phyloP scores from a whole-genome alignment of 2,113 vertebrate species.

The Cinclus mexicanus region DNA sequence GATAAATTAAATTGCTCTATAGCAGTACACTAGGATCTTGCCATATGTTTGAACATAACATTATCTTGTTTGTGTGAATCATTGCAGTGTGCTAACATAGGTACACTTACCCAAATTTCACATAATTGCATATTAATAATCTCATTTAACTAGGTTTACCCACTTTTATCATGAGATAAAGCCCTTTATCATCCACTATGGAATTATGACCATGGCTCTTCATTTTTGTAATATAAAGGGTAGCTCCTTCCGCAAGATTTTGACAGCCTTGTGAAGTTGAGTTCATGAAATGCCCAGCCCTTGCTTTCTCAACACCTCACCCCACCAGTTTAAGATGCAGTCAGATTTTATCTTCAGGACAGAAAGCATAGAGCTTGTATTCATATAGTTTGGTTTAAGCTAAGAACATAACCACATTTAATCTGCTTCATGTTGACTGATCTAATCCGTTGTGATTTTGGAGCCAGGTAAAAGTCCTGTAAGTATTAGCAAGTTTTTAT shows the following conservation, averaged over 20 bases:
- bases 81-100: background rate
- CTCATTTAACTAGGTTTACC: background rate
- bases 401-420: background rate
- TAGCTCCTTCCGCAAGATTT: background rate
- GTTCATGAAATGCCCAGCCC: background rate
- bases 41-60: background rate
- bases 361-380: background rate
- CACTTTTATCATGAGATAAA: background rate
- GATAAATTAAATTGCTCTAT: background rate
- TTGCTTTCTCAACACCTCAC: background rate
- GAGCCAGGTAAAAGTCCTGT: background rate
- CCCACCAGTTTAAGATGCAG: background rate
- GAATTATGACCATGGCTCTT: background rate
- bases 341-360: background rate
- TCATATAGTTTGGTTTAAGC: background rate
- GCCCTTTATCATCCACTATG: background rate
- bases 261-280: background rate
- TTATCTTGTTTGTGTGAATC: background rate
- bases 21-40: background rate
- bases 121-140: background rate
- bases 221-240: background rate
- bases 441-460: slow-evolving; percentile 14
- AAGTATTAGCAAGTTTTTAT: background rate
- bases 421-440: background rate
- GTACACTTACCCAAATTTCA: background rate